phyloP scores from a whole-genome alignment of 1,140 invertebrate species.

The Leptinotarsa lineolata region DNA sequence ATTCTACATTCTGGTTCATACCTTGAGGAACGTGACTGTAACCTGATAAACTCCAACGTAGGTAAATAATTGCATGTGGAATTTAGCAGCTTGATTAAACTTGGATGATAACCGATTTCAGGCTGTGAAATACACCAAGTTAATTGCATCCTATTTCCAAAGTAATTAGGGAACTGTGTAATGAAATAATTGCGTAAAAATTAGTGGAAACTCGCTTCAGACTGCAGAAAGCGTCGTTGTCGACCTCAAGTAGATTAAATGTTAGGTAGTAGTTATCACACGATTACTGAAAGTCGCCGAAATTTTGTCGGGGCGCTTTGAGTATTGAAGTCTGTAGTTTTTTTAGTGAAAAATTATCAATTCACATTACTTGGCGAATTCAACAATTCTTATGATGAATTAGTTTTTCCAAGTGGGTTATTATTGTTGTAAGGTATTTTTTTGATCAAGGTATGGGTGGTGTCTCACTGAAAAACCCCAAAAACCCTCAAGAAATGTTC shows the following conservation, averaged over 20 bases:
- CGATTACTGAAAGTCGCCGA: no score
- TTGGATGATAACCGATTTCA: conserved; percentile 26
- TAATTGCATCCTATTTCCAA: conserved; percentile 18
- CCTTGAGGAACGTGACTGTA: conserved; percentile 13
- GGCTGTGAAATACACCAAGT: conserved; percentile 20
- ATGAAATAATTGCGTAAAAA: conserved; percentile 11
- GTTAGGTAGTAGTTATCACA: no score
- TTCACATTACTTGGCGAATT: no score
- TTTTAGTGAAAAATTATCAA: no score
- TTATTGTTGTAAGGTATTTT: no score
- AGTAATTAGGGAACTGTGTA: conserved; percentile 17
- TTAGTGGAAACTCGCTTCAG: not conserved
- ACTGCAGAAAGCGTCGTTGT: not conserved
- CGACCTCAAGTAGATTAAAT: not conserved
- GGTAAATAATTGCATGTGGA: conserved; percentile 21
- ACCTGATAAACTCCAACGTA: conserved; percentile 21
- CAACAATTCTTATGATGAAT: no score
- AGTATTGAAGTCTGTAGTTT: no score
- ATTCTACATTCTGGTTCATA: not conserved
- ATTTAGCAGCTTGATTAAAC: conserved; percentile 29
- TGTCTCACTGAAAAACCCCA: no score
- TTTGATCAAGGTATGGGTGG: no score
- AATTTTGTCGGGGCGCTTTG: no score
- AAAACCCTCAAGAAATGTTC: no score
- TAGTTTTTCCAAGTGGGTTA: no score